Evolutionary conservation across 2,888 invertebrate genomes (phyloP).

Genomic region (Cybosia mesomella): DNA sequence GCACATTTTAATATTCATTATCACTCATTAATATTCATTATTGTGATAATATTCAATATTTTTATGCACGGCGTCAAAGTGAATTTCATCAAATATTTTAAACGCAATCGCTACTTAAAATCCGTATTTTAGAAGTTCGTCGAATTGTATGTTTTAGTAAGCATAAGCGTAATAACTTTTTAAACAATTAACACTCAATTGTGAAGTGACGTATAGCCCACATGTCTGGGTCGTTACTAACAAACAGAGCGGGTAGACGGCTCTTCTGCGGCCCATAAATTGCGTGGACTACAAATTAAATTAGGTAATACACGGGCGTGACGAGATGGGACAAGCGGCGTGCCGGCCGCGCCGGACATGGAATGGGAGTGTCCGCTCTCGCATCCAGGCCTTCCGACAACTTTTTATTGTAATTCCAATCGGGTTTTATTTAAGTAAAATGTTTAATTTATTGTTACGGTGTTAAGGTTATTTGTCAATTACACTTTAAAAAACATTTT

Average conservation of each 20-base stretch:
- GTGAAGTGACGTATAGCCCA: slow-evolving; percentile 52
- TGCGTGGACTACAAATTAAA: slow-evolving; percentile 85
- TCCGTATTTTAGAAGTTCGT: background rate
- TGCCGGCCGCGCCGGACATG: slow-evolving; percentile 76
- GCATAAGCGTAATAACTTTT: slow-evolving; percentile 28
- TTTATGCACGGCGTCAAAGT: slow-evolving; percentile 28
- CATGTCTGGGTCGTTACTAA: slow-evolving; percentile 62
- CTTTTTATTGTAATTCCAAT: slow-evolving; percentile 58
- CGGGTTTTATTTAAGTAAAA: slow-evolving; percentile 60
- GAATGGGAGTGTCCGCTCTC: slow-evolving; percentile 81
- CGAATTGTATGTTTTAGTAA: background rate
- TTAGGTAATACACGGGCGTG: slow-evolving; percentile 85
- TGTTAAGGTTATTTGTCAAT: slow-evolving; percentile 44
- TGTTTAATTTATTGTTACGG: slow-evolving; percentile 48
- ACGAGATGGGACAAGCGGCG: slow-evolving; percentile 80
- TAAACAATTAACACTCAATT: slow-evolving; percentile 52
- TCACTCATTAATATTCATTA: slow-evolving; percentile 46
- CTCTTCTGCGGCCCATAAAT: slow-evolving; percentile 82
- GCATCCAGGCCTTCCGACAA: slow-evolving; percentile 52
- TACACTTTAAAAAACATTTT: slow-evolving; percentile 32
- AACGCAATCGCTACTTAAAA: slow-evolving; percentile 7
- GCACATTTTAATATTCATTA: slow-evolving; percentile 50
- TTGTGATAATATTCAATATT: slow-evolving; percentile 39
- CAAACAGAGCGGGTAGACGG: slow-evolving; percentile 73
- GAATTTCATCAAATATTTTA: slow-evolving; percentile 22